Evolutionary conservation across 2,888 invertebrate species (phyloP), one percentile per base, ranked within the genome.

Genomic region (Gastrophysa polygoni): DNA sequence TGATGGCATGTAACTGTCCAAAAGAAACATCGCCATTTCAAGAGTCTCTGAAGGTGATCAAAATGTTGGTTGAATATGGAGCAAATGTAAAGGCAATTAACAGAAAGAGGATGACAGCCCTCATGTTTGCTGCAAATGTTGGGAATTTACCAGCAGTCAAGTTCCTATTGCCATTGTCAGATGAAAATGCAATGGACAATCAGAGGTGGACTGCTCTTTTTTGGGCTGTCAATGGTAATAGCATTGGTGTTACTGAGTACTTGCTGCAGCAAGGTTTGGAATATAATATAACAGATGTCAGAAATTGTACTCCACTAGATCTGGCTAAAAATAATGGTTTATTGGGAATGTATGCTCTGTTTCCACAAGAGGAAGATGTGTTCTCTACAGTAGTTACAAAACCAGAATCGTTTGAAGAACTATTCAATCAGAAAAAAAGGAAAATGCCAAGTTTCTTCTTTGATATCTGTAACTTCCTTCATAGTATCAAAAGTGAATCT

Each of bases 191-290:
- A 70, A 81, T 82, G 56, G 89, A 89, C 76, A 83, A 82, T 64
- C 86, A 87, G 72, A 86, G 86, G 38, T 87, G 87, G 86, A 87
- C 87, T 65, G 88, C 87, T 47, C 72, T 88, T 52, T 88, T 87
- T 77, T 88, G 87, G 85, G 88, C 89, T 51, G 85, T 84, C 8
- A 82, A 84, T 68, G 83, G 83, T 68, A 87, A 88, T 71, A 83
- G 85, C 69, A 75, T 81, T 14, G 83, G 86, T 59, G 82, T 86
- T 58, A 80, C 87, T 16, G 81, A 85, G 75, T 74, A 85, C 67
- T 81, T 90, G 0, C 78, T 89, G 55, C 77, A 83, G 16, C 77
- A 82, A 50, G 84, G 84, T n/a, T 86, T 86, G 11, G 81, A 85
- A 63, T 72, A 81, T 49, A 79, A 78, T 11, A 82, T 85, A 72